A percentile compares a stretch with the other conserved stretches of the same genome.
Conservation (phyloP, 2,113 vertebrate species). For the Macroglossus sobrinus region DNA sequence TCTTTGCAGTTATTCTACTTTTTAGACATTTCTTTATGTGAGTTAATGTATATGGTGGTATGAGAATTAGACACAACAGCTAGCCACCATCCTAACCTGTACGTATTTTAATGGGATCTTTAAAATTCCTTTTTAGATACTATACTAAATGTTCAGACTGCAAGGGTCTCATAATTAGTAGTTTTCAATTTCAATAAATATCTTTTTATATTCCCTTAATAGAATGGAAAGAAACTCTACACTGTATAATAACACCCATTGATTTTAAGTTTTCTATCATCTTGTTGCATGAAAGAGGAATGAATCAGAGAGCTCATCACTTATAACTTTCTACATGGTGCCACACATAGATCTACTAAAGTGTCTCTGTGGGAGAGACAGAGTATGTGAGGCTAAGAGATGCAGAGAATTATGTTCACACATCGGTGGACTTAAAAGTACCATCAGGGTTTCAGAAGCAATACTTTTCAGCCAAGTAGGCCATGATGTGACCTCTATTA, state of each 20-base stretch:
- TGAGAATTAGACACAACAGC: not conserved
- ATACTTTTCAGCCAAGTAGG: constrained; percentile 79
- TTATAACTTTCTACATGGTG: constrained; percentile 76
- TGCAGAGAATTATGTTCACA: constrained; percentile 79
- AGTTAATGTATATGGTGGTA: not conserved
- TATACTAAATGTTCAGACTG: constrained; percentile 28
- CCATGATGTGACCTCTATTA: constrained; percentile 79
- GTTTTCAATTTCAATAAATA: constrained; percentile 61
- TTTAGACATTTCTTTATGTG: not conserved
- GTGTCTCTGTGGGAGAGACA: constrained; percentile 73
- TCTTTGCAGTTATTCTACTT: not conserved
- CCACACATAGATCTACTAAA: constrained; percentile 72
- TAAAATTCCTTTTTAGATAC: constrained; percentile 42
- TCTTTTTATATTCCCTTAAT: constrained; percentile 41
- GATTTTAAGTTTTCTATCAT: constrained; percentile 72
- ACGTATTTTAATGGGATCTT: not conserved
- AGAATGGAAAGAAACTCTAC: constrained; percentile 54
- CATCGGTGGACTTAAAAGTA: constrained; percentile 79
- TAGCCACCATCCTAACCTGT: not conserved
- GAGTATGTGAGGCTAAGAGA: constrained; percentile 74
- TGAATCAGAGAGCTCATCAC: constrained; percentile 76
- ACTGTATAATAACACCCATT: constrained; percentile 67
- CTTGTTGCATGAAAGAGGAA: constrained; percentile 74
- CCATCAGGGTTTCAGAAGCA: constrained; percentile 77
- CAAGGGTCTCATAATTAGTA: not conserved